Percentiles rank a stretch among this genome's conserved stretches.
phyloP scores from a whole-genome alignment of 2,888 invertebrate genomes.

The Rhyacophila evoluta region DNA sequence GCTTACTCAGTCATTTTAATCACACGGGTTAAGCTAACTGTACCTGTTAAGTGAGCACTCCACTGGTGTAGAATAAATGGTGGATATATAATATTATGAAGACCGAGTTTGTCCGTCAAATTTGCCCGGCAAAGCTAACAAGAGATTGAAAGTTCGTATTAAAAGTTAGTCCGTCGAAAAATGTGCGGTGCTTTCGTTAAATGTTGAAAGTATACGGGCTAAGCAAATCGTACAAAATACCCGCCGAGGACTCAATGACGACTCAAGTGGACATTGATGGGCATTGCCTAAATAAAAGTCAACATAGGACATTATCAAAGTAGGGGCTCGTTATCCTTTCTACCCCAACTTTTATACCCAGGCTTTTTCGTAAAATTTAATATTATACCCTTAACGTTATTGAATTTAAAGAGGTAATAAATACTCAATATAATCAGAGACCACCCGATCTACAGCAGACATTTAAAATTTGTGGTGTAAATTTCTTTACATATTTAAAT shows the following conservation, averaged over 20 bases:
- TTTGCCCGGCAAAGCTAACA: slow-evolving; percentile 6
- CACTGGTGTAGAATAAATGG: not conserved
- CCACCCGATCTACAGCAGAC: no score
- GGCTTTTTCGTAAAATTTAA: not conserved
- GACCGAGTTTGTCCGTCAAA: not conserved
- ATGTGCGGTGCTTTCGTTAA: not conserved
- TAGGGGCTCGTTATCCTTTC: not conserved
- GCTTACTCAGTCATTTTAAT: no score
- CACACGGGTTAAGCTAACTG: no score
- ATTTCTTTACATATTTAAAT: no score
- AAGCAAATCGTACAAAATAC: not conserved
- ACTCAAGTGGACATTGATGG: not conserved
- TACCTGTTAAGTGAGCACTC: no score
- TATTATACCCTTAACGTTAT: no score
- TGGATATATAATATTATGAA: not conserved
- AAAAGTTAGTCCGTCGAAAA: not conserved
- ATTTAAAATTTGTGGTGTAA: no score
- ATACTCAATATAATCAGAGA: no score
- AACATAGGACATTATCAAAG: not conserved
- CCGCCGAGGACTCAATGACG: not conserved
- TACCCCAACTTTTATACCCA: not conserved
- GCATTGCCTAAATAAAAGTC: not conserved
- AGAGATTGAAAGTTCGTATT: slow-evolving; percentile 18
- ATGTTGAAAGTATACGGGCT: not conserved
- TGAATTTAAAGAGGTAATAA: no score